Percentiles rank a stretch among this genome's conserved stretches.
Conservation (phyloP, 2,797 vertebrate genomes). For the Argya squamiceps region DNA sequence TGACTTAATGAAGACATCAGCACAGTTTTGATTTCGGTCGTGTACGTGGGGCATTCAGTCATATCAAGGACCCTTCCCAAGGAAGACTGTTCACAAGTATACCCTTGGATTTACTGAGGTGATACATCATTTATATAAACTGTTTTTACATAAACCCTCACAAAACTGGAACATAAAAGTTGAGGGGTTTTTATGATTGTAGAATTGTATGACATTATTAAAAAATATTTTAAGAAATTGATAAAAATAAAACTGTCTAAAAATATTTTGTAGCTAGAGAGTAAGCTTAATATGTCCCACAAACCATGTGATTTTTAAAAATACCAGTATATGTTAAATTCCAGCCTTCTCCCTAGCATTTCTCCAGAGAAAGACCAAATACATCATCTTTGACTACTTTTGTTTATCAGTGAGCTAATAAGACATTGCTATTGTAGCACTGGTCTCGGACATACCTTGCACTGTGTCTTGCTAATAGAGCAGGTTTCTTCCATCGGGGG, state of each 20-base stretch:
- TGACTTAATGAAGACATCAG: not conserved
- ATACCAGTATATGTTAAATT: not conserved
- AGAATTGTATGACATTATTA: not conserved
- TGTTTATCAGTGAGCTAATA: conserved; percentile 47
- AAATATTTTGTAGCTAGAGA: not conserved
- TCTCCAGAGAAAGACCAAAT: not conserved
- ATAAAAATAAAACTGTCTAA: not conserved
- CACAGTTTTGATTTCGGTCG: not conserved
- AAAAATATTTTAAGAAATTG: not conserved
- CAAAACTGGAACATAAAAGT: not conserved
- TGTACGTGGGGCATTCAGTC: fast-evolving
- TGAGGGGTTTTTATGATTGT: not conserved
- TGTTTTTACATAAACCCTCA: not conserved
- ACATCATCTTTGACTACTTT: conserved; percentile 6
- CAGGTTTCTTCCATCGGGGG: conserved; percentile 56
- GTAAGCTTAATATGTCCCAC: not conserved
- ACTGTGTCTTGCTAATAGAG: conserved; percentile 36
- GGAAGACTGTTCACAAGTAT: not conserved
- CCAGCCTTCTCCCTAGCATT: not conserved
- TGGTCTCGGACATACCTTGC: conserved; percentile 41
- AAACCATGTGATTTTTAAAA: not conserved
- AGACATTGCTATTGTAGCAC: conserved; percentile 3
- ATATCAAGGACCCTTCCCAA: not conserved
- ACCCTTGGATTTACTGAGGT: not conserved
- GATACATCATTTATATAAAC: not conserved